Evolutionary conservation across 2,888 invertebrate species (phyloP), one percentile per base, ranked within the genome.

Genomic region (Eristalis tenax): DNA sequence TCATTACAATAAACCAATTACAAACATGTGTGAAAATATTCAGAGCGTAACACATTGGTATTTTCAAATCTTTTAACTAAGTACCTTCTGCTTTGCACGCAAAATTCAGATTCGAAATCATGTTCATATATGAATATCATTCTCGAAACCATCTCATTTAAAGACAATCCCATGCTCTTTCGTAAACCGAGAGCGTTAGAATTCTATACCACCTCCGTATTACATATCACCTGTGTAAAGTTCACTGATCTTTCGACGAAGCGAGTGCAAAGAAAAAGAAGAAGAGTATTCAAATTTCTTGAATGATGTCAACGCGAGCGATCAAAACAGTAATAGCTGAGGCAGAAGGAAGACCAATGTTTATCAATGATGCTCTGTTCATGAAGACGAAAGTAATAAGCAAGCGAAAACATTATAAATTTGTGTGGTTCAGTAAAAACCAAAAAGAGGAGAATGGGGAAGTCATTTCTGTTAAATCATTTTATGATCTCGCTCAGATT

Each of bases 281-380:
- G 13, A 70, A 32, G 22, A 11, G 23, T 13, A 66, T 43, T 10
- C 56, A 56, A 26, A 50, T 28, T n/a, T 69, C 56, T 59, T n/a
- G n/a, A 59, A 59, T 22, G 22, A 1, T 59, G 59, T 22, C 22
- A 22, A 59, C 59, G 59, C 18, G 22, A 59, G 22, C 4, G 59
- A 22, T 23, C 59, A 59, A 22, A 59, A 23, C 59, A 59, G 59
- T 23, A 59, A 23, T 4, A 59, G 23, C 59, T 3, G 59, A 0
- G 23, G 23, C 59, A 59, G 23, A 75, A 57, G 57, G 56, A 11
- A 50, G 65, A 28, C 1, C 59, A 6, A 18, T 18, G 23, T 75
- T 65, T 22, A 38, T 75, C 22, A 65, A 75, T 18, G 65, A 75
- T 75, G 64, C 75, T 56, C 65, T 74, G 2, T 64, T 65, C 13